Percentiles rank a stretch among this genome's conserved stretches.
phyloP scores from a whole-genome alignment of 1,140 invertebrate genomes.

The Chelonus insularis region DNA sequence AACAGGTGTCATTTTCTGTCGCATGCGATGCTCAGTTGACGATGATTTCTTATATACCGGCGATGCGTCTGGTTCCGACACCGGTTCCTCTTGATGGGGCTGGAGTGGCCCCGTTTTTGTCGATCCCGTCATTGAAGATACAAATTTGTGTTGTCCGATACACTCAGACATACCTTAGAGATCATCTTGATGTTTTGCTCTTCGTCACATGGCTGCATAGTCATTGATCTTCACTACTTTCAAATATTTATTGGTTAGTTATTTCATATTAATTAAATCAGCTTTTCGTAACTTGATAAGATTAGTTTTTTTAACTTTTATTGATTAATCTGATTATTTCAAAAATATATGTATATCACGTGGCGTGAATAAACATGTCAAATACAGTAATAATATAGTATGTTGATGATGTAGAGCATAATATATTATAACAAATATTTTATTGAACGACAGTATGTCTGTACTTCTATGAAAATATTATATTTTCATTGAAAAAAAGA shows the following conservation, averaged over 20 bases:
- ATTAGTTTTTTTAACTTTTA: too few relatives aligned
- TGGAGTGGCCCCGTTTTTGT: conserved; percentile 41
- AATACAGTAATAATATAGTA: too few relatives aligned
- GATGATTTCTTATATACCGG: background rate
- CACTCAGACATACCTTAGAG: conserved; percentile 48
- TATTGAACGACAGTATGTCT: too few relatives aligned
- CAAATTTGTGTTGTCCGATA: conserved; percentile 23
- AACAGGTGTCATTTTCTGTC: conserved; percentile 42
- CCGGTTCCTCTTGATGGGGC: conserved; percentile 39
- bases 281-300: too few relatives aligned
- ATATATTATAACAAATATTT: too few relatives aligned
- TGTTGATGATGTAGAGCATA: too few relatives aligned
- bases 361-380: too few relatives aligned
- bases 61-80: conserved; percentile 27
- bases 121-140: conserved; percentile 47
- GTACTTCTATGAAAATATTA: too few relatives aligned
- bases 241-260: background rate
- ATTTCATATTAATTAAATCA: too few relatives aligned
- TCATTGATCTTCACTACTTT: background rate
- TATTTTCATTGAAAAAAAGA: too few relatives aligned
- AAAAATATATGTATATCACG: too few relatives aligned
- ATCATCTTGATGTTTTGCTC: conserved; percentile 36
- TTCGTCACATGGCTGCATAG: conserved; percentile 18
- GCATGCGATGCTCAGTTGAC: conserved; percentile 31
- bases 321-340: too few relatives aligned